A percentile compares a stretch with the other conserved stretches of the same genome.
phyloP scores from a whole-genome alignment of 2,113 vertebrate species.

The Platycercus adscitus region DNA sequence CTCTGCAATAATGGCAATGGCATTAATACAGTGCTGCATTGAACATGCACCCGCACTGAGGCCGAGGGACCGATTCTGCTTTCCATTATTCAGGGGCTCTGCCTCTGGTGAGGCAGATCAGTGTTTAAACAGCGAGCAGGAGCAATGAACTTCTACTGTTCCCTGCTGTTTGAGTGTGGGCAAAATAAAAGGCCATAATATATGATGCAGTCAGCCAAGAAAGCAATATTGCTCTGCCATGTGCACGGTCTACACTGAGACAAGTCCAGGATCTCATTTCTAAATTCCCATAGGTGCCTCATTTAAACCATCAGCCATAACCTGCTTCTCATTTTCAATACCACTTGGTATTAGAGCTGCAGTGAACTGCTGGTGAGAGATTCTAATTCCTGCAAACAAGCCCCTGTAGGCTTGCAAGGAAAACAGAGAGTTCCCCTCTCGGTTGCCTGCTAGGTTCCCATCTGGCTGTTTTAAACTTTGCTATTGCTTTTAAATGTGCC shows the following conservation, averaged over 20 bases:
- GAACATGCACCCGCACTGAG: not conserved
- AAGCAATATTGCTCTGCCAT: constrained; percentile 69
- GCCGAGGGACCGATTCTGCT: constrained; percentile 21
- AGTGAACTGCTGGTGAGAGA: constrained; percentile 68
- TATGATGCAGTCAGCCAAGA: constrained; percentile 66
- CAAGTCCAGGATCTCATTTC: constrained; percentile 64
- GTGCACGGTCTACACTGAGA: constrained; percentile 30
- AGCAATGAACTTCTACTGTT: constrained; percentile 57
- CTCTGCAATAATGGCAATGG: not conserved
- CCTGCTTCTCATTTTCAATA: constrained; percentile 69
- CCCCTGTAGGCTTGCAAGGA: constrained; percentile 65
- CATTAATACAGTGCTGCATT: not conserved
- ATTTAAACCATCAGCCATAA: constrained; percentile 71
- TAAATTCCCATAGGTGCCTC: constrained; percentile 66
- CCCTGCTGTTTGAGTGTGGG: constrained; percentile 55
- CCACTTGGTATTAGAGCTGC: constrained; percentile 65
- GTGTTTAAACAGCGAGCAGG: constrained; percentile 36
- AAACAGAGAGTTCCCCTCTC: constrained; percentile 61
- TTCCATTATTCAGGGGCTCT: constrained; percentile 1
- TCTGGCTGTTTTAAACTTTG: constrained; percentile 69
- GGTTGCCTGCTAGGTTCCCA: constrained; percentile 67
- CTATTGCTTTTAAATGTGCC: constrained; percentile 66
- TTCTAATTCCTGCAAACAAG: constrained; percentile 74
- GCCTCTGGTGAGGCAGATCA: constrained; percentile 21
- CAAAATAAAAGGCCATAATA: constrained; percentile 66